Conservation (phyloP, 2,888 invertebrate species). For the Baccha elongata region DNA sequence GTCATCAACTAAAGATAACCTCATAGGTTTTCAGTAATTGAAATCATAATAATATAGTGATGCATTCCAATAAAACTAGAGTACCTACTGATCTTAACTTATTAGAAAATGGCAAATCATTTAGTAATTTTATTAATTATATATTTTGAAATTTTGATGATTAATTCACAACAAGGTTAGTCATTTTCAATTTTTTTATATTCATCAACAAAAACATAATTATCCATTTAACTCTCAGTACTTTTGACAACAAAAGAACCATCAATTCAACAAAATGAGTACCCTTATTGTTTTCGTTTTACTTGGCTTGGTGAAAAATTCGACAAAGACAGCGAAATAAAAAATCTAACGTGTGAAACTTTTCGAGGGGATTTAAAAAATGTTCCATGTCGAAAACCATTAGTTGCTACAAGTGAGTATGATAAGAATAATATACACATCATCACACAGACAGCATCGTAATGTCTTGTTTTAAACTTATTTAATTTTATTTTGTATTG, state of each 20-base stretch:
- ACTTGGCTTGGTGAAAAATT: conserved; percentile 88
- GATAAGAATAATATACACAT: too few species aligned
- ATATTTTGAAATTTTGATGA: not conserved
- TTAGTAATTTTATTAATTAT: conserved; percentile 10
- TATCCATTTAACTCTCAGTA: too few species aligned
- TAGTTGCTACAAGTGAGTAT: conserved; percentile 86
- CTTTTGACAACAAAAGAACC: conserved; percentile 33
- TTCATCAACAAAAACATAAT: too few species aligned
- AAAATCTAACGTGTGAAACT: conserved; percentile 84
- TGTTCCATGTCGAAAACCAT: conserved; percentile 86
- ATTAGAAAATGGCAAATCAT: conserved; percentile 10
- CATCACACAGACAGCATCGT: too few species aligned
- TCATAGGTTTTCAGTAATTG: not conserved
- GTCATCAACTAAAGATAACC: conserved; percentile 34
- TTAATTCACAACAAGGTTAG: conserved; percentile 53
- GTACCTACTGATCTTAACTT: conserved; percentile 14
- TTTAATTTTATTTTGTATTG: too few species aligned
- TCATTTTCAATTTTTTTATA: not conserved
- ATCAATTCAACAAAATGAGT: conserved; percentile 41
- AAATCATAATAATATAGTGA: conserved; percentile 6
- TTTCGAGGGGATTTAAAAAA: conserved; percentile 83
- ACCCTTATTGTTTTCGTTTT: conserved; percentile 85
- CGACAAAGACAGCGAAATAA: conserved; percentile 84
- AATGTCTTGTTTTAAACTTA: too few species aligned
- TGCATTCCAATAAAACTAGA: conserved; percentile 14